Conservation (phyloP, 35 echinoderm and acorn worm species). For the Ophioderma brevispina region DNA sequence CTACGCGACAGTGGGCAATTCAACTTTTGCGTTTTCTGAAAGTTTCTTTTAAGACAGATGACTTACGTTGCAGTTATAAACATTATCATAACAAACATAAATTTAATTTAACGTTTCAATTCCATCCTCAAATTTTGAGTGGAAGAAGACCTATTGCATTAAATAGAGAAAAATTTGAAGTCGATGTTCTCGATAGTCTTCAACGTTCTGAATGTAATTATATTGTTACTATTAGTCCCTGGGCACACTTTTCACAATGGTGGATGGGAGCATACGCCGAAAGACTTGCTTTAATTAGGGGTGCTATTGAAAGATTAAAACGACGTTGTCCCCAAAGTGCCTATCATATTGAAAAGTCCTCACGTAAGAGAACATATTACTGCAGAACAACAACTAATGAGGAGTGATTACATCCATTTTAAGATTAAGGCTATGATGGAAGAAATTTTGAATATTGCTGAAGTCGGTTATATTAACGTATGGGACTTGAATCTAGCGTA, state of each 20-base stretch:
- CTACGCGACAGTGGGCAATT: constrained; percentile 11
- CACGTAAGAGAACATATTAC: not conserved
- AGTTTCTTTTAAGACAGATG: too few relatives aligned
- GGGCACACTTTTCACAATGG: not conserved
- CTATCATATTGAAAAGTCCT: not conserved
- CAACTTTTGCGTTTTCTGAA: not conserved
- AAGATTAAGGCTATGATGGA: constrained; percentile 36
- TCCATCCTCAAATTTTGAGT: constrained; percentile 22
- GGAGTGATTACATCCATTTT: not conserved
- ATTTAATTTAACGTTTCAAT: not conserved
- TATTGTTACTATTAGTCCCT: not conserved
- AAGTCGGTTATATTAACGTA: not conserved
- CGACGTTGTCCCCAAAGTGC: not conserved
- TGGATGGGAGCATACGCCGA: not conserved
- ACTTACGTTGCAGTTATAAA: not conserved
- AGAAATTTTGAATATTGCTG: constrained; percentile 29
- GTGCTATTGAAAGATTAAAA: not conserved
- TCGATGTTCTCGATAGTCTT: not conserved
- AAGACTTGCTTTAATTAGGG: not conserved
- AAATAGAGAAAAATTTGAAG: constrained; percentile 7
- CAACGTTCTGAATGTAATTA: not conserved
- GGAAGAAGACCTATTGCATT: not conserved
- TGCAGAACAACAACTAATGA: not conserved
- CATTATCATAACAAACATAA: constrained; percentile 3
- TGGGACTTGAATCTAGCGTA: not conserved